A percentile compares a stretch with the other conserved stretches of the same genome.
Evolutionary conservation across 2,888 invertebrate species (phyloP).

Genomic region (Conops quadrifasciatus): DNA sequence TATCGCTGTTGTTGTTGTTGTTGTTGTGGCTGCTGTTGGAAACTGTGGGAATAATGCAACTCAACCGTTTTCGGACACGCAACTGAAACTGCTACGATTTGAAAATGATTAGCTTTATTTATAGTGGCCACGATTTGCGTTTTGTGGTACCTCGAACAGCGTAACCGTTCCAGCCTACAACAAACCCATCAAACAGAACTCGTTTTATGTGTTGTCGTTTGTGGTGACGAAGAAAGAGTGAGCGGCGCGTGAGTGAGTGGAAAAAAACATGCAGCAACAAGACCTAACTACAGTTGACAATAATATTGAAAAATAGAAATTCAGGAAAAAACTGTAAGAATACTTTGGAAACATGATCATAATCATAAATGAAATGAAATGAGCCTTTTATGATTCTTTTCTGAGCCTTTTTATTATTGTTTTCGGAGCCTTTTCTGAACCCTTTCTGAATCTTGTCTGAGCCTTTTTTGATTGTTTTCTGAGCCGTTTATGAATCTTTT

Average conservation of each 20-base stretch:
- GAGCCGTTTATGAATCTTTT: too few relatives aligned
- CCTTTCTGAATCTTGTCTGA: too few relatives aligned
- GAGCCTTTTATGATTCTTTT: too few relatives aligned
- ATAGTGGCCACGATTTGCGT: conserved; percentile 40
- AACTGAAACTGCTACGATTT: conserved; percentile 53
- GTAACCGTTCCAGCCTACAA: background rate
- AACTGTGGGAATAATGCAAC: conserved; percentile 12
- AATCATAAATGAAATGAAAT: background rate
- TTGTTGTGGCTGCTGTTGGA: background rate
- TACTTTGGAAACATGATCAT: background rate
- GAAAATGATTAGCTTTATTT: conserved; percentile 55
- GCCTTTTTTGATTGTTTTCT: too few relatives aligned
- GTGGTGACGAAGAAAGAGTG: background rate
- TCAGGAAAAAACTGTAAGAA: background rate
- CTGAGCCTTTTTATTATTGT: too few relatives aligned
- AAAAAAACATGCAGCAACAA: background rate
- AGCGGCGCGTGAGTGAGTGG: too few relatives aligned
- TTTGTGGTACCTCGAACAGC: conserved; percentile 4
- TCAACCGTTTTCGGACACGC: conserved; percentile 42
- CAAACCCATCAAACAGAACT: conserved; percentile 27
- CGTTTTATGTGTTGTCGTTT: conserved; percentile 12
- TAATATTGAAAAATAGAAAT: background rate
- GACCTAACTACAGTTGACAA: background rate
- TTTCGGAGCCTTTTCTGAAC: too few relatives aligned
- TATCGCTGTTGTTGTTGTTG: background rate